Percentiles rank a stretch among this genome's conserved stretches.
These are phyloP conservation scores for Acrocephalus kingi DNA, from an alignment of 2,113 vertebrate species.

Conservation along the genomic window DNA sequence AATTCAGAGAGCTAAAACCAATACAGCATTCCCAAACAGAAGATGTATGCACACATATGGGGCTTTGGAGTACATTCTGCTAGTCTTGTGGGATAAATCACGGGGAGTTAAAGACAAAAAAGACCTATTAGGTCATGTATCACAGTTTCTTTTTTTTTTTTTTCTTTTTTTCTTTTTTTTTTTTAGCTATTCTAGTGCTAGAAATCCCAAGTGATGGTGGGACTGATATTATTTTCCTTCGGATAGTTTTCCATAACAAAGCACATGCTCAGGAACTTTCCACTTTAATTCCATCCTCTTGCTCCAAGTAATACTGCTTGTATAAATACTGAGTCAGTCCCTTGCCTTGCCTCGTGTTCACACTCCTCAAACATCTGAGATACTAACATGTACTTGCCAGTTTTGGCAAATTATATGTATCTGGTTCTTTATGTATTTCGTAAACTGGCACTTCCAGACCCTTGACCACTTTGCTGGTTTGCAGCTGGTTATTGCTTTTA, in stretches of 20 bases:
- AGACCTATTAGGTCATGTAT: conserved; percentile 47
- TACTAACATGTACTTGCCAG: conserved; percentile 43
- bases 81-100: conserved; percentile 50
- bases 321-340: conserved; percentile 67
- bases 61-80: conserved; percentile 19
- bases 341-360: conserved; percentile 60
- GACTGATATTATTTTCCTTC: conserved; percentile 44
- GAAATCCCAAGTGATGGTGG: conserved; percentile 30
- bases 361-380: conserved; percentile 51
- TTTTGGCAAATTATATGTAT: conserved; percentile 62
- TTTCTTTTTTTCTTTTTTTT: background rate
- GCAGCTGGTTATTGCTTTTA: conserved; percentile 44
- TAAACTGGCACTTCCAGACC: conserved; percentile 37
- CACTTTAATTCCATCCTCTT: conserved; percentile 54
- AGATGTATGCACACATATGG: background rate
- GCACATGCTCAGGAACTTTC: conserved; percentile 53
- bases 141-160: conserved; percentile 1
- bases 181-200: background rate
- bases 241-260: conserved; percentile 51
- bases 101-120: conserved; percentile 1
- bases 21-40: conserved; percentile 22
- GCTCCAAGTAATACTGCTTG: conserved; percentile 61
- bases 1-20: conserved; percentile 57
- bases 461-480: conserved; percentile 40
- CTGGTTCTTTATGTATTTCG: conserved; percentile 26